Evolutionary conservation across 2,797 vertebrate genomes (phyloP), one percentile per base, ranked within the genome.

Genomic region (Danio kyathit): DNA sequence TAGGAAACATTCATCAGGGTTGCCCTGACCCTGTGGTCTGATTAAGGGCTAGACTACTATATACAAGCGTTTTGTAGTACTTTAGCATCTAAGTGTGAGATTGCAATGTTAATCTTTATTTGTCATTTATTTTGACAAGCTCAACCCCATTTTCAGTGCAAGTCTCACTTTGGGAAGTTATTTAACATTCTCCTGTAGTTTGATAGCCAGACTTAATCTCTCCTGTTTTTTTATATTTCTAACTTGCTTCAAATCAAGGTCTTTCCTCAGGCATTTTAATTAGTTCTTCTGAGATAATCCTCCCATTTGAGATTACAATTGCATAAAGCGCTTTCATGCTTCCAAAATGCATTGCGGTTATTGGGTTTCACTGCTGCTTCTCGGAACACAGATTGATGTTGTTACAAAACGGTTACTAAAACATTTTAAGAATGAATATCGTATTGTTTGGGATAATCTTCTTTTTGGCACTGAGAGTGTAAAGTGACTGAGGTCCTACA

Each of bases 241-340:
- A 16, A 40, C 54, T 69, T 51, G 72, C 67, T 76, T 72, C 7
- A 78, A 85, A 75, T 74, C 70, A 21, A 54, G 64, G 79, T 71
- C 65, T 65, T 70, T 74, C 41, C 78, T 82, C 70, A 65, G 61
- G 64, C 44, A 79, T 83, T 83, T 78, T 81, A 85, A 83, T 83
- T 54, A 85, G 61, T 66, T 70, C 69, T 70, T 77, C 7, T 65
- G 38, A 56, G 54, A 83, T 78, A 77, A 80, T 83, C 74, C 78
- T 14, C 38, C 48, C 56, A 69, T 79, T 83, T 74, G 69, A 74
- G 73, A 60, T 76, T 61, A 48, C 8, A 76, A 63, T 76, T 65
- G 29, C 19, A 72, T 65, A 77, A 64, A 82, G 66, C 1, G 52
- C 29, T 75, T 81, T 81, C n/a, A 73, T 6, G 38, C 57, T 83